Evolutionary conservation across 30 jellyfish, hydroid and myxozoan genomes (phyloP), one percentile per base, ranked within the genome.

Genomic region (Turritopsis dohrnii): DNA sequence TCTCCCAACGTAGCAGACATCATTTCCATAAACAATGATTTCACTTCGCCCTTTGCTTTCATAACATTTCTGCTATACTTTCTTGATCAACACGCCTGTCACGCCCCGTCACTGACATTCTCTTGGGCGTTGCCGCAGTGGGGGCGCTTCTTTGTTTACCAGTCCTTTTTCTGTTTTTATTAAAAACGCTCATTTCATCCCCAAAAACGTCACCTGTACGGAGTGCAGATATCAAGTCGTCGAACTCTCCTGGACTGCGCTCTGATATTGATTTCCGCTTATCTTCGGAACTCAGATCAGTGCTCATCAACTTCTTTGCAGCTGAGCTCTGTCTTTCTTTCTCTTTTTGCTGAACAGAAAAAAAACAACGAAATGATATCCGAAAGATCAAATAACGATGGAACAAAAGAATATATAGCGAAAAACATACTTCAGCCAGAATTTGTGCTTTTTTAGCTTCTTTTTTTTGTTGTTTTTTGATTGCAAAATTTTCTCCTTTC

Each of bases 191-290:
- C 96, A 92, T 92, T 85, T 92, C 97, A 71, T 92, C 97, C 23
- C 97, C 97, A 66, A 92, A 92, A 3, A 92, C 97, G 65, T 92
- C 97, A 21, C 97, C 97, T 7, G 97, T 92, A 65, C 97, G 87
- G 29, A 92, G 80, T 29, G 97, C 97, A 22, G 97, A 92, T 7
- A 92, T 92, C 60, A 92, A 80, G 71, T 92, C 97, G 74, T 92
- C 97, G 76, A 92, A 92, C 81, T 92, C 97, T 28, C 97, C 97
- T 29, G 97, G 97, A 52, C 97, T 92, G 71, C 97, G 65, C 73
- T 92, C 97, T 52, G 97, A 92, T 29, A 92, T 87, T 66, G 97
- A 92, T 72, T 87, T 86, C 53, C 95, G 90, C 65, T 83, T 85
- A 72, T 92, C 97, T 25, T 92, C 97, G 23, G 92, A 7, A 19